Percentiles rank a stretch among this genome's conserved stretches.
Conservation (phyloP, 2,113 vertebrate genomes). For the Podiceps cristatus region DNA sequence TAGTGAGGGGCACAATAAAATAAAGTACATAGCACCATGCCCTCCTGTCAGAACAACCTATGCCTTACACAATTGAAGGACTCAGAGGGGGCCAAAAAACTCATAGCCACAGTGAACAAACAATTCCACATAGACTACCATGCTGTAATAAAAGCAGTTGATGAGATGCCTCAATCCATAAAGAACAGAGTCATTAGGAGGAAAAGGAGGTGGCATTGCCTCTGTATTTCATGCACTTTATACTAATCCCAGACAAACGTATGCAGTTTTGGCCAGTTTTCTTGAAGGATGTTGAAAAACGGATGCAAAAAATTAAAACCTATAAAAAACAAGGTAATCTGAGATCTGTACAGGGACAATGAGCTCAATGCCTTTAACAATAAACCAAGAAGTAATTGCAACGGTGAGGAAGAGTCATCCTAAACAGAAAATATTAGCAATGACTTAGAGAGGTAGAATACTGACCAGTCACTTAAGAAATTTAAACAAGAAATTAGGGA, state of each 20-base stretch:
- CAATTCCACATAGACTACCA: not conserved
- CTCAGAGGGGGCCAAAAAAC: not conserved
- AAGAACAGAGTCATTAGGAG: not conserved
- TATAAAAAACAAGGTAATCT: not conserved
- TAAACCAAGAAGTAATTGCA: not conserved
- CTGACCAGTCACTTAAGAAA: not conserved
- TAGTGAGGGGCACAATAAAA: not conserved
- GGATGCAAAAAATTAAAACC: not conserved
- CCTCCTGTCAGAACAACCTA: not conserved
- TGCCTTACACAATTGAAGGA: not conserved
- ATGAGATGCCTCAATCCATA: conserved; percentile 7
- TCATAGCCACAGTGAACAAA: not conserved
- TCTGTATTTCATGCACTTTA: not conserved
- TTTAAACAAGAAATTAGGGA: not conserved
- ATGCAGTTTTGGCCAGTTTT: not conserved
- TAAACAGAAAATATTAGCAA: not conserved
- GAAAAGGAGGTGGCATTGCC: not conserved
- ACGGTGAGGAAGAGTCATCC: not conserved
- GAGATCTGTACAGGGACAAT: not conserved
- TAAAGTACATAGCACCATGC: not conserved
- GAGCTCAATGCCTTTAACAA: not conserved
- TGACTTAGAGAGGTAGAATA: not conserved
- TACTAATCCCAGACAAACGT: not conserved
- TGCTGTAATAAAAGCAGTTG: conserved; percentile 27
- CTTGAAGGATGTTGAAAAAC: not conserved